Evolutionary conservation across 2,888 invertebrate genomes (phyloP), one percentile per base, ranked within the genome.

Genomic region (Caenorhabditis sp.): DNA sequence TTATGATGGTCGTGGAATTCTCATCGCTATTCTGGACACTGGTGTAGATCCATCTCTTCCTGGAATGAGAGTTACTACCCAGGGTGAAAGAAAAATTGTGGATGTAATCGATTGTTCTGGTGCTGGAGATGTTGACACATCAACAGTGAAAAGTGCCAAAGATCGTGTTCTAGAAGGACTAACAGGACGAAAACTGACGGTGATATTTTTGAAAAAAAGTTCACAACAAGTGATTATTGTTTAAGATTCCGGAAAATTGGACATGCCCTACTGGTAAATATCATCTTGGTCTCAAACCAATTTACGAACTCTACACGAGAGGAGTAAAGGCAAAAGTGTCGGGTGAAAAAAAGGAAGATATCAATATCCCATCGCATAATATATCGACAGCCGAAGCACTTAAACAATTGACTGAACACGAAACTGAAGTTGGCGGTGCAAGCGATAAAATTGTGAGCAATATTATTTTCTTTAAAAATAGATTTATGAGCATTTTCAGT

Each of bases 21-120:
- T 93, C 79, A 95, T 99, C 88, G 97, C 96, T 54, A 93, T 99
- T 88, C 93, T 97, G 84, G 99, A 99, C 90, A 96, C 97, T 2
- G 97, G 97, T 10, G 94, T 99, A 64, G 97, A 99, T 91, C 97
- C 97, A 26, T 94, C 94, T 58, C 95, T 95, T 10, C 92, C 93
- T 77, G 97, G 97, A 75, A 91, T 99, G 83, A 92, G 94, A 92
- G 97, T 90, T 78, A 94, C 96, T 19, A 92, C 93, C 69, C 93
- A 94, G 88, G 95, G 95, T 54, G 92, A 93, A 85, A 92, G 93
- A 21, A 99, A 99, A 90, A 92, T 99, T 60, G 92, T 97, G 85
- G 96, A 96, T 89, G 91, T 97, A 72, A 94, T 93, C 88, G 97
- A 99, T 90, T 95, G 95, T 87, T 94, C 94, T 83, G 99, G 99